phyloP scores from a whole-genome alignment of 2,113 vertebrate species.

The Amphilophus citrinellus region DNA sequence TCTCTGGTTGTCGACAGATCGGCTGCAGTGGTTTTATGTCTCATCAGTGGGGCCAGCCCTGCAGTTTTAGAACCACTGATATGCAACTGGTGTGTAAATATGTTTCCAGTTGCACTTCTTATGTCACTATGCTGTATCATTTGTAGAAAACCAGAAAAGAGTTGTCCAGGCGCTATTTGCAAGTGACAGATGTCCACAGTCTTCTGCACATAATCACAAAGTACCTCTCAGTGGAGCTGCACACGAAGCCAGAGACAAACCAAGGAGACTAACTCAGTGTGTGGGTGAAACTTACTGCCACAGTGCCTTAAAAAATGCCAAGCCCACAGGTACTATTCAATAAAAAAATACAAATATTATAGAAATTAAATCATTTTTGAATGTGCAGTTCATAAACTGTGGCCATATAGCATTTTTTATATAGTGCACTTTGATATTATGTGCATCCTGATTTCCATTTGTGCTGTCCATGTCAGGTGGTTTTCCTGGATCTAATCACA shows the following conservation, averaged over 20 bases:
- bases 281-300: constrained; percentile 53
- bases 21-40: background rate
- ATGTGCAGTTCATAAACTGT: background rate
- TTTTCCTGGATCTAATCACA: constrained; percentile 39
- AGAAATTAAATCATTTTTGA: fast-evolving
- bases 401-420: background rate
- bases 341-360: background rate
- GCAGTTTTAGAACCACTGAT: background rate
- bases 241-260: constrained; percentile 71
- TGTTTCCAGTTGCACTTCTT: background rate
- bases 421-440: background rate
- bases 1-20: background rate
- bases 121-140: background rate
- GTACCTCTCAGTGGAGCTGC: constrained; percentile 47
- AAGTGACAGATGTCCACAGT: constrained; percentile 8
- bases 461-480: constrained; percentile 33
- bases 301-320: constrained; percentile 14
- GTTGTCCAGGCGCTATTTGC: constrained; percentile 26
- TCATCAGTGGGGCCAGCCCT: background rate
- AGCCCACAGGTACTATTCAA: constrained; percentile 42
- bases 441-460: background rate
- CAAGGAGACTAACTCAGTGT: constrained; percentile 66
- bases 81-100: background rate
- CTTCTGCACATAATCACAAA: background rate
- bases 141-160: constrained; percentile 54